phyloP scores from a whole-genome alignment of 2,113 vertebrate species.

The Phaethon lepturus region DNA sequence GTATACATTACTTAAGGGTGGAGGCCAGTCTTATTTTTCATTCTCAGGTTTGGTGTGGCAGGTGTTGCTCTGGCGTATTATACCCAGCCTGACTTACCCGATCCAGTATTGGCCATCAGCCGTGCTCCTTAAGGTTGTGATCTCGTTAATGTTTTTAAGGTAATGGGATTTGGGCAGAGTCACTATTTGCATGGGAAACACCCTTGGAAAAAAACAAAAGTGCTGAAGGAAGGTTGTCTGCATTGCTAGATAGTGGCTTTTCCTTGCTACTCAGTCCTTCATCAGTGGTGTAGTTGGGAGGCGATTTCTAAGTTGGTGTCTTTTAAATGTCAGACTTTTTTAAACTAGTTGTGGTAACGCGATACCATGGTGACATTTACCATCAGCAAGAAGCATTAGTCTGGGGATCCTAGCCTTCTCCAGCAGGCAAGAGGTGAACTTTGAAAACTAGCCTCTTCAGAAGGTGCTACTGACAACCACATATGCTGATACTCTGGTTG shows the following conservation, averaged over 20 bases:
- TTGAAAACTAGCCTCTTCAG: background rate
- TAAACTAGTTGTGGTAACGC: background rate
- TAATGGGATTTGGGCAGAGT: background rate
- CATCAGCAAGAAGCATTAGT: conserved; percentile 11
- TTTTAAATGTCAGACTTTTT: conserved; percentile 57
- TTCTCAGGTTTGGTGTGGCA: background rate
- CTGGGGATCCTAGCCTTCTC: background rate
- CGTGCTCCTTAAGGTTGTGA: background rate
- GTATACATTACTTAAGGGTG: background rate
- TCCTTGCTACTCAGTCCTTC: background rate
- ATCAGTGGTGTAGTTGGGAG: background rate
- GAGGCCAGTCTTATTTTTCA: background rate
- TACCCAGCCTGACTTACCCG: background rate
- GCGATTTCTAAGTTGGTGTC: background rate
- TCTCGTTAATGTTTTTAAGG: background rate
- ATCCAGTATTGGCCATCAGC: background rate
- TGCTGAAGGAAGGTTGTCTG: background rate
- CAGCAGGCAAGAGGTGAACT: conserved; percentile 57
- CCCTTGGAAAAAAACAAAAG: background rate
- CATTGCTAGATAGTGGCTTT: background rate
- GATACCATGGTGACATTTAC: conserved; percentile 54
- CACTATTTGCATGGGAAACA: background rate
- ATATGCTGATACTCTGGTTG: background rate
- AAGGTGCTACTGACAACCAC: background rate
- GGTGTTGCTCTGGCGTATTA: background rate